These are phyloP conservation scores for Pithys albifrons DNA, from an alignment of 2,113 vertebrate genomes.

Conservation along the genomic window DNA sequence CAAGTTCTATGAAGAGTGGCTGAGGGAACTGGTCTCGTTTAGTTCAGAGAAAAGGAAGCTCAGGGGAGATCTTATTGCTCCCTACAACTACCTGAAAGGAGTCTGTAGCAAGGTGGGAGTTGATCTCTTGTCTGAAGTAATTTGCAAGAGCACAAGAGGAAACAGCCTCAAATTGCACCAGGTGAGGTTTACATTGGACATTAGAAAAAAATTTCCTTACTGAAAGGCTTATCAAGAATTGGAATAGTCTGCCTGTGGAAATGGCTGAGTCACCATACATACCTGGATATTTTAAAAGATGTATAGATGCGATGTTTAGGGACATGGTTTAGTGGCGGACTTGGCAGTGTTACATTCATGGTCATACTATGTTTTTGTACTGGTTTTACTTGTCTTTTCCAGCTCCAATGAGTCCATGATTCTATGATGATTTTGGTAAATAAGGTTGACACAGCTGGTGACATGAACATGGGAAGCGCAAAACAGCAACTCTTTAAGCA, in stretches of 20 bases:
- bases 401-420: not conserved
- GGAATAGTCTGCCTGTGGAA: not conserved
- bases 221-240: not conserved
- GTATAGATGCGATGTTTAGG: no score
- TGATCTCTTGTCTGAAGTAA: not conserved
- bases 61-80: not conserved
- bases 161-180: no score
- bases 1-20: accelerated
- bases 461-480: not conserved
- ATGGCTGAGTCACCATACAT: no score
- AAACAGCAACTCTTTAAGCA: not conserved
- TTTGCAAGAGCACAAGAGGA: not conserved
- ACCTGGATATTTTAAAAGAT: not conserved
- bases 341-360: not conserved
- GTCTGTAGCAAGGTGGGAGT: accelerated
- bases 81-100: not conserved
- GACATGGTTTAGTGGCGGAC: not conserved
- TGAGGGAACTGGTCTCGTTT: not conserved
- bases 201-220: not conserved
- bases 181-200: not conserved
- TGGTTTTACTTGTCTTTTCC: not conserved
- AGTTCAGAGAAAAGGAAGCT: not conserved
- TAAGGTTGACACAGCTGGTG: not conserved
- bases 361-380: not conserved
- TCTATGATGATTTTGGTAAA: not conserved